Conservation (phyloP, 1,140 invertebrate genomes). For the Drosophila mojavensis region DNA sequence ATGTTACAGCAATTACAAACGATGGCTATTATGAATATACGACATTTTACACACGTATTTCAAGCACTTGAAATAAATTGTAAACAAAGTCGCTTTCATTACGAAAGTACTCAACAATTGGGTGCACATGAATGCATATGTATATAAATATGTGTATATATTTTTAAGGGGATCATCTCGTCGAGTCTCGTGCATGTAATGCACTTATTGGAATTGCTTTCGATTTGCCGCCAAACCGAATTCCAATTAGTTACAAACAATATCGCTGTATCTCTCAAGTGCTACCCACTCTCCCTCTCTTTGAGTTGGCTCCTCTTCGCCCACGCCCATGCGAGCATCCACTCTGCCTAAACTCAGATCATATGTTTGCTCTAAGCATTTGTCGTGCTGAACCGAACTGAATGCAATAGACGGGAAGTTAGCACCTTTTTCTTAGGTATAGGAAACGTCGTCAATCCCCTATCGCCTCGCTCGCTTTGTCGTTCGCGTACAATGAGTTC, state of each 20-base stretch:
- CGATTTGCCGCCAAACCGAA: slow-evolving; percentile 47
- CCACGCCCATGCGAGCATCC: slow-evolving; percentile 34
- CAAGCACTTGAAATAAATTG: slow-evolving; percentile 39
- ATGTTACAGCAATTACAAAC: slow-evolving; percentile 3
- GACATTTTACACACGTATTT: slow-evolving; percentile 62
- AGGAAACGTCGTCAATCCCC: not conserved
- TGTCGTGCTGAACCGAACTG: not conserved
- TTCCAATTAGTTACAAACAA: slow-evolving; percentile 43
- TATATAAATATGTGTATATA: not conserved
- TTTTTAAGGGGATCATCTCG: not conserved
- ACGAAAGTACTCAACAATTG: slow-evolving; percentile 38
- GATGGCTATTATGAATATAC: slow-evolving; percentile 51
- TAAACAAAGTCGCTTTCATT: slow-evolving; percentile 50
- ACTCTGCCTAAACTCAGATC: not conserved
- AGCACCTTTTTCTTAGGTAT: slow-evolving; percentile 41
- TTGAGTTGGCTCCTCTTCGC: not conserved
- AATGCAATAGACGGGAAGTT: slow-evolving; percentile 30
- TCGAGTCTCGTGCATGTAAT: slow-evolving; percentile 26
- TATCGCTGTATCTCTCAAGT: slow-evolving; percentile 25
- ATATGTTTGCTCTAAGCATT: slow-evolving; percentile 33
- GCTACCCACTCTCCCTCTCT: slow-evolving; percentile 11
- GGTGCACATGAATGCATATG: not conserved
- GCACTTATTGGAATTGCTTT: slow-evolving; percentile 61
- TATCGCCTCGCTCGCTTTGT: not conserved
- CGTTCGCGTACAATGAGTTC: slow-evolving; percentile 63